A percentile compares a stretch with the other conserved stretches of the same genome.
phyloP scores from a whole-genome alignment of 2,888 invertebrate species.

The Apocheima hispidaria region DNA sequence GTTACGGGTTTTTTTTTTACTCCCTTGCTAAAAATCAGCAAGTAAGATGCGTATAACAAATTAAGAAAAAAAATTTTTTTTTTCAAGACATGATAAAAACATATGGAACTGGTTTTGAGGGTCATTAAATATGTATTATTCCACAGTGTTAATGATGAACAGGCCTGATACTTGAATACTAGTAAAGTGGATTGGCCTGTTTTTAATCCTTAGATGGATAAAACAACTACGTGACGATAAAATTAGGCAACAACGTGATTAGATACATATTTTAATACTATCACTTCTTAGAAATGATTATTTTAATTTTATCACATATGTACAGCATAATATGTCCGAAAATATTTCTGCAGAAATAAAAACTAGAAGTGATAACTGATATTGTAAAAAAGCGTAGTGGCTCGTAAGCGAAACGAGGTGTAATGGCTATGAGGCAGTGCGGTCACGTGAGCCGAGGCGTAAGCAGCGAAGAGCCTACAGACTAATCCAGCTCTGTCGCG shows the following conservation, averaged over 20 bases:
- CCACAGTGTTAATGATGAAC: constrained; percentile 21
- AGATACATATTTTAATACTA: background rate
- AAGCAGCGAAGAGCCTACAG: no score
- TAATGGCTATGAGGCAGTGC: no score
- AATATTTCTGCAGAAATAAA: background rate
- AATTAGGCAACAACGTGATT: constrained; percentile 8
- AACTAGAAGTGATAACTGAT: constrained; percentile 3
- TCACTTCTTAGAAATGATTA: background rate
- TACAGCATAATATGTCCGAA: background rate
- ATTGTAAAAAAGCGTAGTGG: background rate
- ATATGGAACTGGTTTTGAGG: no score
- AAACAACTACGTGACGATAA: constrained; percentile 22
- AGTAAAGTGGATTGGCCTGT: constrained; percentile 23
- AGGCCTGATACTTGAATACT: constrained; percentile 15
- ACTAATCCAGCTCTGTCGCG: no score
- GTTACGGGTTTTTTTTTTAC: no score
- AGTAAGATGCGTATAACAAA: no score
- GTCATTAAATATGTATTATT: background rate
- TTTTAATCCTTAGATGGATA: constrained; percentile 24
- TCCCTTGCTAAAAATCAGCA: no score
- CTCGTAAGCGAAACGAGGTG: no score
- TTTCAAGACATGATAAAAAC: no score
- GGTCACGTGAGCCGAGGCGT: no score
- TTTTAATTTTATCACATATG: background rate
- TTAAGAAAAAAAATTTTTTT: no score